Percentiles rank a stretch among this genome's conserved stretches.
Evolutionary conservation across 2,888 invertebrate genomes (phyloP).

Genomic region (Dusona sp.): DNA sequence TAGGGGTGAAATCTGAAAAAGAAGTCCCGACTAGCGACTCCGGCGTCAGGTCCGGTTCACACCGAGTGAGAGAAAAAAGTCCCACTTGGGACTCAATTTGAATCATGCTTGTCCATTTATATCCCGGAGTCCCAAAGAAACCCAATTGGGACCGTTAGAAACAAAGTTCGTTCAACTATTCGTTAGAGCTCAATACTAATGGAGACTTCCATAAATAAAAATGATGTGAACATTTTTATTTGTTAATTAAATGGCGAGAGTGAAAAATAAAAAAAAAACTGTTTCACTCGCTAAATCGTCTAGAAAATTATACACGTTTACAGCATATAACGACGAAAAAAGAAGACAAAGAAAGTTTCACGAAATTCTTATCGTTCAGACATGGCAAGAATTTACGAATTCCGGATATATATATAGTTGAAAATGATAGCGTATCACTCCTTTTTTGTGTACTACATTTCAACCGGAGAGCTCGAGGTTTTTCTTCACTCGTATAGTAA

Average conservation of each 20-base stretch:
- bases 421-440: neutral
- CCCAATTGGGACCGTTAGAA: no score
- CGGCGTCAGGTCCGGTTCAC: no score
- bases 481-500: neutral
- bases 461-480: neutral
- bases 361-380: neutral
- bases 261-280: neutral
- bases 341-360: neutral
- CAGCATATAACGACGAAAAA: neutral
- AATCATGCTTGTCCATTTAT: no score
- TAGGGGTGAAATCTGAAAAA: no score
- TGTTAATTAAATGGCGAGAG: neutral
- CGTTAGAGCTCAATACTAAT: neutral
- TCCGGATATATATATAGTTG: neutral
- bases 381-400: neutral
- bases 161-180: neutral
- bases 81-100: no score
- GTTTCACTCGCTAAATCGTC: neutral
- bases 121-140: no score
- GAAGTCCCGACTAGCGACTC: no score
- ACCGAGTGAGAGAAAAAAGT: no score
- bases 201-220: neutral
- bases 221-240: neutral
- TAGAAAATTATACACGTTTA: no score
- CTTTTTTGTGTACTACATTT: slow-evolving; percentile 1